Evolutionary conservation across 2,113 vertebrate genomes (phyloP).

Genomic region (Cervus canadensis): DNA sequence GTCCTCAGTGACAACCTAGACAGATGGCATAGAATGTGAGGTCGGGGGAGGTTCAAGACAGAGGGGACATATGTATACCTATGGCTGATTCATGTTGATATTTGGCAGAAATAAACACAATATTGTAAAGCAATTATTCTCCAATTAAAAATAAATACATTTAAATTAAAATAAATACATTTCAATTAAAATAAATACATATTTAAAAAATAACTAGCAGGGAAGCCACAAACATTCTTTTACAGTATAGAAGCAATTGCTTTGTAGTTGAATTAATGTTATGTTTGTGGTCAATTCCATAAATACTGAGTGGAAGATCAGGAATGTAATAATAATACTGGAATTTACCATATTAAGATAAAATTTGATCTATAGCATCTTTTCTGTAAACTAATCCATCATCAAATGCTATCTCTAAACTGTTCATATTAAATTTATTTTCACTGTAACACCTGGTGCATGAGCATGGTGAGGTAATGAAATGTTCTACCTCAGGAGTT

Average conservation of each 20-base stretch:
- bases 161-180: not conserved
- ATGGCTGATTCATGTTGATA: not conserved
- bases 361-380: not conserved
- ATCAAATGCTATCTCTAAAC: not conserved
- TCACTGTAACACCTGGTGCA: not conserved
- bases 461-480: not conserved
- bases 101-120: not conserved
- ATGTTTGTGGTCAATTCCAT: not conserved
- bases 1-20: not conserved
- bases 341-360: conserved; percentile 1
- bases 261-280: not conserved
- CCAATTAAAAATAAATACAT: not conserved
- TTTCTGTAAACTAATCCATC: not conserved
- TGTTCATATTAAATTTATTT: not conserved
- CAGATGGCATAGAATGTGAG: not conserved
- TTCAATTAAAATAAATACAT: not conserved
- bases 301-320: not conserved
- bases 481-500: not conserved
- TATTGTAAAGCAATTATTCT: not conserved
- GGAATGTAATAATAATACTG: not conserved
- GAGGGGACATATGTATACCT: not conserved
- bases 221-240: not conserved
- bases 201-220: not conserved
- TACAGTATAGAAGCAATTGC: not conserved
- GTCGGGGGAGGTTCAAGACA: not conserved